Evolutionary conservation across 64 coral and sea anemone species (phyloP).

Genomic region (Pachyseris speciosa): DNA sequence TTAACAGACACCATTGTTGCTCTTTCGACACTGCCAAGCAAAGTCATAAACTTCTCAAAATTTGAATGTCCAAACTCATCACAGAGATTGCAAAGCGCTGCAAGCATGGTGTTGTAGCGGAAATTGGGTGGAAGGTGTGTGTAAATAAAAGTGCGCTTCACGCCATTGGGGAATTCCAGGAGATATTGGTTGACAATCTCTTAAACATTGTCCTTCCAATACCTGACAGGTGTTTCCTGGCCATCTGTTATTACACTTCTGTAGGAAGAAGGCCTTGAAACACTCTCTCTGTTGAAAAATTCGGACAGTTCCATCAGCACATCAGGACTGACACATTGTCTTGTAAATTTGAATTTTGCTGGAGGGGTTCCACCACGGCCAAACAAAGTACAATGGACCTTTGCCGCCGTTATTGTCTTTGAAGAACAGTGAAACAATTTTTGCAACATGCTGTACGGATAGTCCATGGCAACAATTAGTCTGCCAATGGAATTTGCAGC

Average conservation of each 20-base stretch:
- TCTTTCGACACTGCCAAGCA: too few species aligned
- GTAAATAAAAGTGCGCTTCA: slow-evolving; percentile 1
- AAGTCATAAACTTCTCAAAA: not conserved
- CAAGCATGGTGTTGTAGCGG: not conserved
- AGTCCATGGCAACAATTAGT: slow-evolving; percentile 20
- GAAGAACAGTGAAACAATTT: slow-evolving; percentile 34
- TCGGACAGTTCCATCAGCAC: slow-evolving; percentile 14
- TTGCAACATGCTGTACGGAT: not conserved
- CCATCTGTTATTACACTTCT: slow-evolving; percentile 60
- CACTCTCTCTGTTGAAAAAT: slow-evolving; percentile 13
- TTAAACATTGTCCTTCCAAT: slow-evolving; percentile 9
- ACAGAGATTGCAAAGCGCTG: not conserved
- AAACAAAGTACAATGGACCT: slow-evolving; percentile 50
- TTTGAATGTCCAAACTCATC: slow-evolving; percentile 4
- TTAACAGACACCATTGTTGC: too few species aligned
- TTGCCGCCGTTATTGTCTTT: slow-evolving; percentile 49
- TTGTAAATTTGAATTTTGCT: slow-evolving; percentile 10
- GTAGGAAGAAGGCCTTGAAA: slow-evolving; percentile 62
- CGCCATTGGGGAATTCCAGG: not conserved
- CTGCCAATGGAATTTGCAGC: not conserved
- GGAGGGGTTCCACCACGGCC: slow-evolving; percentile 34
- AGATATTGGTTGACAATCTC: not conserved
- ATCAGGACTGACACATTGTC: slow-evolving; percentile 35
- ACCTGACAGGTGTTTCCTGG: slow-evolving; percentile 30
- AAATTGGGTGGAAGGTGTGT: not conserved